Evolutionary conservation across 2,797 vertebrate genomes (phyloP).

Genomic region (Nannoperca obscura): DNA sequence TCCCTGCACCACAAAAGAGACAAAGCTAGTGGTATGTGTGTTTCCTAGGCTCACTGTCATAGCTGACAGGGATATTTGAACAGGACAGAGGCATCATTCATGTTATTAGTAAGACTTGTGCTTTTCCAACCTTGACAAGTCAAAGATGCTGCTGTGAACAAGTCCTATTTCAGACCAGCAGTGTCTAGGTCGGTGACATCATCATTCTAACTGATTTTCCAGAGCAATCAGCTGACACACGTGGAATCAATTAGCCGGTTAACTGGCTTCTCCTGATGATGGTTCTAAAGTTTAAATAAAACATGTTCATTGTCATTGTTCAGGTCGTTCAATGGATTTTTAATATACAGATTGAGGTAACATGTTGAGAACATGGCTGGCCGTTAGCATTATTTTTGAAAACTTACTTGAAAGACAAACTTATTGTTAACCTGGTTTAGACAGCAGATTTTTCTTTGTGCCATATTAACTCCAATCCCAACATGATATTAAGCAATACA

Average conservation of each 20-base stretch:
- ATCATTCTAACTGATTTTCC: not conserved
- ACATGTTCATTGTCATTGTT: not conserved
- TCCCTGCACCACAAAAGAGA: too few species aligned
- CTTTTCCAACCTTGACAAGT: not conserved
- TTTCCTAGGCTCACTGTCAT: not conserved
- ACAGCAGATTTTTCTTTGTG: not conserved
- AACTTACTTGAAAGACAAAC: not conserved
- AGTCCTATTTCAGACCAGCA: not conserved
- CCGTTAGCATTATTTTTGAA: not conserved
- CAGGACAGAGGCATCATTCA: not conserved
- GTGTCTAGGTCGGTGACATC: not conserved
- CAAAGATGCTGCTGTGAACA: not conserved
- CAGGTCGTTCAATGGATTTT: not conserved
- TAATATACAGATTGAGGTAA: not conserved
- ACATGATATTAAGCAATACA: not conserved
- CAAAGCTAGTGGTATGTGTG: too few species aligned
- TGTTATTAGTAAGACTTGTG: too few species aligned
- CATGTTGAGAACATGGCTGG: not conserved
- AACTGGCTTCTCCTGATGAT: not conserved
- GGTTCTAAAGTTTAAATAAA: not conserved
- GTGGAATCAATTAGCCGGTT: not conserved
- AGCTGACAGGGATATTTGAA: not conserved
- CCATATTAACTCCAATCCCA: conserved; percentile 1
- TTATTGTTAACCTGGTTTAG: not conserved
- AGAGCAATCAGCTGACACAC: not conserved